Conservation (phyloP, 1,140 invertebrate species). For the Eubasilissa regina region DNA sequence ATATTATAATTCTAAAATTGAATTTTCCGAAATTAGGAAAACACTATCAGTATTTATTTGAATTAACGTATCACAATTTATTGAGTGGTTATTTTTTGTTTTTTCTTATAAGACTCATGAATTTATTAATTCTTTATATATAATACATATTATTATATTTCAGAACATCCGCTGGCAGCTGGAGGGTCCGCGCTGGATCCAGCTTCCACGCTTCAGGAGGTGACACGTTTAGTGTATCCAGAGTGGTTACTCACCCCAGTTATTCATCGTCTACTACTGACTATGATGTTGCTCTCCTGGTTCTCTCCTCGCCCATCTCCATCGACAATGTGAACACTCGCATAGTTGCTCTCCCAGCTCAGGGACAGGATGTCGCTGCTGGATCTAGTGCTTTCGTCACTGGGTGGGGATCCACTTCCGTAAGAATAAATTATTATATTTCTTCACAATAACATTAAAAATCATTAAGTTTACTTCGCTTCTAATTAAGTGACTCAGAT, state of each 20-base stretch:
- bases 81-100: too few relatives aligned
- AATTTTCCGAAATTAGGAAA: too few relatives aligned
- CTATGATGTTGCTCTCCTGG: constrained; percentile 44
- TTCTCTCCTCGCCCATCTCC: constrained; percentile 5
- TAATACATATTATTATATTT: constrained; percentile 7
- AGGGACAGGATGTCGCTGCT: constrained; percentile 54
- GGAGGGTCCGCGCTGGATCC: constrained; percentile 55
- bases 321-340: constrained; percentile 3
- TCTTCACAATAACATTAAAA: too few relatives aligned
- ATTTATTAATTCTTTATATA: too few relatives aligned
- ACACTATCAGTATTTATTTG: too few relatives aligned
- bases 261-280: constrained; percentile 41
- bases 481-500: too few relatives aligned
- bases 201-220: constrained; percentile 46
- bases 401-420: constrained; percentile 65
- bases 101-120: too few relatives aligned
- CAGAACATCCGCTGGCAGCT: constrained; percentile 33
- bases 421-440: constrained; percentile 54
- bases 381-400: constrained; percentile 62
- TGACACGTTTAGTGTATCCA: not conserved
- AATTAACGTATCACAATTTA: too few relatives aligned
- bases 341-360: constrained; percentile 44
- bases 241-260: constrained; percentile 23
- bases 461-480: not conserved
- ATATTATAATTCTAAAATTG: too few relatives aligned